Base-by-base conservation (phyloP, 2,888 invertebrate genomes). In the Pegoplata infirma region DNA sequence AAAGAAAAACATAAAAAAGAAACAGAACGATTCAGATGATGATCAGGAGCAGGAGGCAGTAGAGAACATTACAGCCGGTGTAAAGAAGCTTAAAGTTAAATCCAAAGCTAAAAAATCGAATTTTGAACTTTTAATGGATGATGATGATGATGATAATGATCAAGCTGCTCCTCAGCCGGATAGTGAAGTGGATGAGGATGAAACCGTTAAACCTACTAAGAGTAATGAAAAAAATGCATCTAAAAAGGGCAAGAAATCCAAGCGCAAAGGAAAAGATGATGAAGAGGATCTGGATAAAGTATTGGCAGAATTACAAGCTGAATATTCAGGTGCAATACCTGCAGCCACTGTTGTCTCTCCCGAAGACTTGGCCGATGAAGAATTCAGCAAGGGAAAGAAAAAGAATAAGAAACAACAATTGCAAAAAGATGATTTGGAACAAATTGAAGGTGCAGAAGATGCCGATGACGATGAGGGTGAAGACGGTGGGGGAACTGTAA, bases 231-330 rank as follows among this genome's bases (percentile, higher is more conserved):
- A 84, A 85, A 85, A 91, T 89, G 85, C 81, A 82, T 92, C 92
- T 17, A 94, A 94, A 87, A 94, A 95, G 87, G 92, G 93, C 3
- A 95, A 94, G 86, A 94, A 94, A 88, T 89, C 91, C 4, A 93
- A 93, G 85, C 92, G 93, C 85, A 95, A 94, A 90, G 93, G 93
- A 82, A 93, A 94, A 84, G 94, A 94, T 67, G 94, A 94, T 85
- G 95, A 87, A 0, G 92, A 92, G 71, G 96, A 96, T 87, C 90
- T 96, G 76, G 96, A 96, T 84, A 95, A 95, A 89, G 94, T 95
- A 76, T 89, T 96, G 80, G 96, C 96, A 10, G 96, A 96, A 89
- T 90, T 96, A 80, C 88, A 88, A 67, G 94, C 94, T 89, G 91
- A 95, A 90, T 96, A 96, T 90, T 94, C 93, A 59, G 95, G 93